Percentiles rank a stretch among this genome's conserved stretches.
These are phyloP conservation scores for Leucophenga varia DNA, from an alignment of 1,140 invertebrate species.

Conservation along the genomic window DNA sequence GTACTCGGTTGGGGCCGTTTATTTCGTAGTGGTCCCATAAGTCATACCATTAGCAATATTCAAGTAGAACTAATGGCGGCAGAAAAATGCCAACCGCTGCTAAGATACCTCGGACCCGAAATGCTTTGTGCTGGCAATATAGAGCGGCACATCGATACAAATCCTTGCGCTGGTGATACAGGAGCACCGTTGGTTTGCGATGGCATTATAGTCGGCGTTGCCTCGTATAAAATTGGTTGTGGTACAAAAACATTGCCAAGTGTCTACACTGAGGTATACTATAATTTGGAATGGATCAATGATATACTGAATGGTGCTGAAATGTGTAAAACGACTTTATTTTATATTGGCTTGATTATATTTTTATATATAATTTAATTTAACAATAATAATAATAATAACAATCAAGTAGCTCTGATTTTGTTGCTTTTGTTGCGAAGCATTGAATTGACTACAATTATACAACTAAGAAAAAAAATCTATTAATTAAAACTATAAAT, in stretches of 20 bases:
- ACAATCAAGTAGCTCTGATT: background rate
- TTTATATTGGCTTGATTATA: too few species aligned
- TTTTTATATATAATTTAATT: background rate
- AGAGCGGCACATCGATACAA: background rate
- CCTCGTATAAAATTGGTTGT: constrained; percentile 27
- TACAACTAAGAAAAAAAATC: background rate
- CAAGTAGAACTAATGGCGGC: constrained; percentile 8
- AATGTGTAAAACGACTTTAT: too few species aligned
- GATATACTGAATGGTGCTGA: background rate
- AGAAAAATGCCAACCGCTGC: background rate
- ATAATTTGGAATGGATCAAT: constrained; percentile 24
- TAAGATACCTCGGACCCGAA: constrained; percentile 7
- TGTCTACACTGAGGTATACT: constrained; percentile 28
- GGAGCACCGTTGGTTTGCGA: constrained; percentile 16
- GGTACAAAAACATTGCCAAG: constrained; percentile 18
- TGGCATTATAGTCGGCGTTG: constrained; percentile 21
- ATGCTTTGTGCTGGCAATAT: constrained; percentile 29
- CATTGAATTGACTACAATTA: background rate
- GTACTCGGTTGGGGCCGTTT: constrained; percentile 33
- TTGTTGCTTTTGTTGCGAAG: too few species aligned
- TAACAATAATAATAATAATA: background rate
- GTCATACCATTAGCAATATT: constrained; percentile 14
- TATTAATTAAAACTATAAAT: background rate
- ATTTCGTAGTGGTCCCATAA: constrained; percentile 24
- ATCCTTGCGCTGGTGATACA: constrained; percentile 25